These are phyloP conservation scores for Lasiommata megera DNA, from an alignment of 2,888 invertebrate genomes.

Conservation along the genomic window DNA sequence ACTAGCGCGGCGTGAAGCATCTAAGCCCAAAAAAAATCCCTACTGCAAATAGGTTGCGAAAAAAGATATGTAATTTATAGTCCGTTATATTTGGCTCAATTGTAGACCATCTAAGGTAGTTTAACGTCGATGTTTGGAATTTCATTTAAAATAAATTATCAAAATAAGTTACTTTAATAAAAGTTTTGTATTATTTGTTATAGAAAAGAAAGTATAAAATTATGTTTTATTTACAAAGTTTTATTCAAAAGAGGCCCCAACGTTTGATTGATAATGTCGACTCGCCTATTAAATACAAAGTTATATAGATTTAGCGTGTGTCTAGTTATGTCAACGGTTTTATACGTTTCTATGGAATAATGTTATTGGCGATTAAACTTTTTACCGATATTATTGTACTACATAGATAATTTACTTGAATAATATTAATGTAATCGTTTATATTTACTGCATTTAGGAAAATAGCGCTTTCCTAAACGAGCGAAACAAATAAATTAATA, in stretches of 20 bases:
- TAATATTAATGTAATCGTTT: constrained; percentile 57
- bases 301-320: constrained; percentile 34
- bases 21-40: too few species aligned
- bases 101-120: not conserved
- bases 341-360: constrained; percentile 71
- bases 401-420: constrained; percentile 59
- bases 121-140: not conserved
- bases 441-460: constrained; percentile 62
- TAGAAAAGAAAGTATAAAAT: not conserved
- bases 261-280: constrained; percentile 18
- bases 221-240: not conserved
- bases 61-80: too few species aligned
- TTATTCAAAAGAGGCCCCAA: not conserved
- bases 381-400: constrained; percentile 56
- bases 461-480: constrained; percentile 62
- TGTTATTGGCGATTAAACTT: constrained; percentile 67
- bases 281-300: constrained; percentile 24
- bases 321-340: constrained; percentile 45
- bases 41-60: too few species aligned
- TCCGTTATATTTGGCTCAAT: too few species aligned
- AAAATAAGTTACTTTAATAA: not conserved
- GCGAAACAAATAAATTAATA: constrained; percentile 34
- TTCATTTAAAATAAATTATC: too few species aligned
- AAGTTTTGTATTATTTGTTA: not conserved
- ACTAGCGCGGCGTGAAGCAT: too few species aligned